Percentiles rank a stretch among this genome's conserved stretches.
Conservation (phyloP, 2,113 vertebrate species). For the Platycercus adscitus region DNA sequence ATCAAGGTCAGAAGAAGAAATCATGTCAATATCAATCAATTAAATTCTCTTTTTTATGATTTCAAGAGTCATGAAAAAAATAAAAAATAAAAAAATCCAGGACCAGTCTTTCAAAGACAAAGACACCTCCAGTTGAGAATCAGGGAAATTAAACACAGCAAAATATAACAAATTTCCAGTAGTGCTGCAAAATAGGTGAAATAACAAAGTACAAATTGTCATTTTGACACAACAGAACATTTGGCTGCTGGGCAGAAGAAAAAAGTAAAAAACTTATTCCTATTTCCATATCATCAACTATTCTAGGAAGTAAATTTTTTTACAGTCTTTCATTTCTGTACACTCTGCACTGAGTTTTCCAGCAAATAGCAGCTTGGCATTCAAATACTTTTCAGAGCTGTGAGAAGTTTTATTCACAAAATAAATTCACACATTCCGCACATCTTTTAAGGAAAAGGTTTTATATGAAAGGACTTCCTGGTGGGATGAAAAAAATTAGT, state of each 20-base stretch:
- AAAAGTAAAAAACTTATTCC: background rate
- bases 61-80: background rate
- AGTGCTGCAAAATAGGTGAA: background rate
- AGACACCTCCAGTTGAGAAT: background rate
- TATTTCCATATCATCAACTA: background rate
- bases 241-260: background rate
- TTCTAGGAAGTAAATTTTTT: background rate
- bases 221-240: background rate
- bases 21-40: background rate
- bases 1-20: background rate
- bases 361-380: background rate
- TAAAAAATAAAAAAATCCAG: background rate
- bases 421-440: background rate
- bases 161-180: background rate
- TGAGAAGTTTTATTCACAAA: background rate
- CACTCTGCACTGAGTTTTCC: background rate
- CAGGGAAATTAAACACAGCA: background rate
- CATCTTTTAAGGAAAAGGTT: background rate
- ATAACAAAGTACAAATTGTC: background rate
- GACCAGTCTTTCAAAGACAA: background rate
- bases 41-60: background rate
- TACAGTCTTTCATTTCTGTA: background rate
- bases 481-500: background rate
- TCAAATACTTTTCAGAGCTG: background rate
- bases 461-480: background rate